Conservation (phyloP, 1,140 invertebrate genomes). For the Drosophila rhopaloa region DNA sequence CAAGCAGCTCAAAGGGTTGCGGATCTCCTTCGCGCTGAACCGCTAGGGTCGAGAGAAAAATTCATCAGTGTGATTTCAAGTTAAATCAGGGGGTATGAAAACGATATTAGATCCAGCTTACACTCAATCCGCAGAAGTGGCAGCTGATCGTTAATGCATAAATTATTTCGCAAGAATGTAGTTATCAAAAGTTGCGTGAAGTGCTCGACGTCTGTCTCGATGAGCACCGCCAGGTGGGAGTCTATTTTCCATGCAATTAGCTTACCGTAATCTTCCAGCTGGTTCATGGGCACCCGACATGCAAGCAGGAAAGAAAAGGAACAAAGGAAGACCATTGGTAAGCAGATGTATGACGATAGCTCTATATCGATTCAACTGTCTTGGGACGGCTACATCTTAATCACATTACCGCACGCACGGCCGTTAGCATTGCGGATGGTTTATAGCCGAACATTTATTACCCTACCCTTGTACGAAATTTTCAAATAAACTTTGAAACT, state of each 20-base stretch:
- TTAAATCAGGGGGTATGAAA: not conserved
- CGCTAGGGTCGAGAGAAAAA: slow-evolving; percentile 76
- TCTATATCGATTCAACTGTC: slow-evolving; percentile 39
- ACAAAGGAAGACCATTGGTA: slow-evolving; percentile 7
- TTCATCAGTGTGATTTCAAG: not conserved
- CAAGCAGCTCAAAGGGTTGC: slow-evolving; percentile 80
- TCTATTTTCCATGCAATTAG: slow-evolving; percentile 88
- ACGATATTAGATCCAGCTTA: slow-evolving; percentile 84
- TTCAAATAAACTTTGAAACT: too few relatives aligned
- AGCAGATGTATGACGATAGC: slow-evolving; percentile 20
- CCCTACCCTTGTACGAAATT: too few relatives aligned
- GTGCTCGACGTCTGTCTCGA: slow-evolving; percentile 88
- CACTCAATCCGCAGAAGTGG: slow-evolving; percentile 88
- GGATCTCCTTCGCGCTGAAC: slow-evolving; percentile 86
- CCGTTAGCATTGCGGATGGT: slow-evolving; percentile 3
- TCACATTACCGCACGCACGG: slow-evolving; percentile 43
- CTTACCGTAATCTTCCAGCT: slow-evolving; percentile 89
- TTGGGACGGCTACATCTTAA: slow-evolving; percentile 14
- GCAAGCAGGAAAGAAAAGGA: slow-evolving; percentile 19
- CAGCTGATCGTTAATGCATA: slow-evolving; percentile 88
- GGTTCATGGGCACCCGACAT: slow-evolving; percentile 16
- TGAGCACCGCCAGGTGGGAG: slow-evolving; percentile 87
- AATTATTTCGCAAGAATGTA: slow-evolving; percentile 87
- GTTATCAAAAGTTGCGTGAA: slow-evolving; percentile 87
- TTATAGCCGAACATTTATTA: not conserved